phyloP scores from a whole-genome alignment of 1,140 invertebrate genomes.

The Drosophila fuyamai region DNA sequence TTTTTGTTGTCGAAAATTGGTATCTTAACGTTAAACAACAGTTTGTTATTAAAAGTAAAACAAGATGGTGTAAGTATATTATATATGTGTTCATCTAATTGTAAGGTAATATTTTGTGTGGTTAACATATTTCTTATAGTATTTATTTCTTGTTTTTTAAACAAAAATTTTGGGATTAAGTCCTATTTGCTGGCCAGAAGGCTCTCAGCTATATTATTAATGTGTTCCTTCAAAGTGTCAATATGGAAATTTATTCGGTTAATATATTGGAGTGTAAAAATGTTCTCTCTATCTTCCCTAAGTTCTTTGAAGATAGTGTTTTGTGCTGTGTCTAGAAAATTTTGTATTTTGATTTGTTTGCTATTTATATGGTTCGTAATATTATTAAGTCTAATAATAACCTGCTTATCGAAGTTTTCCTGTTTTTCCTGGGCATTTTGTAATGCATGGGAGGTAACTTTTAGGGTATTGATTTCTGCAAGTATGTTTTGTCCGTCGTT shows the following conservation, averaged over 20 bases:
- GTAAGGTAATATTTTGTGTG: constrained; percentile 1
- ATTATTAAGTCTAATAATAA: constrained; percentile 2
- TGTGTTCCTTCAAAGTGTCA: background rate
- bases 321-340: background rate
- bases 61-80: constrained; percentile 10
- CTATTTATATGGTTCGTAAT: constrained; percentile 1
- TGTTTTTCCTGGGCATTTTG: background rate
- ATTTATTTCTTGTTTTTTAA: constrained; percentile 11
- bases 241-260: constrained; percentile 7
- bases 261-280: constrained; percentile 10
- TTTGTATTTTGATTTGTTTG: constrained; percentile 4
- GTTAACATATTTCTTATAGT: constrained; percentile 4
- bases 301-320: constrained; percentile 15
- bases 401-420: constrained; percentile 4
- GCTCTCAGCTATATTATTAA: constrained; percentile 23
- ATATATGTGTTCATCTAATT: constrained; percentile 5
- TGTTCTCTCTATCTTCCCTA: constrained; percentile 7
- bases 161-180: constrained; percentile 13
- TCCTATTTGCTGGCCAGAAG: constrained; percentile 16
- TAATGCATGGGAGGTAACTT: too few relatives aligned
- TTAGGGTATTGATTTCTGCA: too few relatives aligned
- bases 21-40: constrained; percentile 21
- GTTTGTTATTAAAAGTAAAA: constrained; percentile 10
- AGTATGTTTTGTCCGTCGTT: too few relatives aligned
- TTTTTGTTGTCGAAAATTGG: constrained; percentile 9